Conservation (phyloP, 2,113 vertebrate species). For the Tachycineta bicolor region DNA sequence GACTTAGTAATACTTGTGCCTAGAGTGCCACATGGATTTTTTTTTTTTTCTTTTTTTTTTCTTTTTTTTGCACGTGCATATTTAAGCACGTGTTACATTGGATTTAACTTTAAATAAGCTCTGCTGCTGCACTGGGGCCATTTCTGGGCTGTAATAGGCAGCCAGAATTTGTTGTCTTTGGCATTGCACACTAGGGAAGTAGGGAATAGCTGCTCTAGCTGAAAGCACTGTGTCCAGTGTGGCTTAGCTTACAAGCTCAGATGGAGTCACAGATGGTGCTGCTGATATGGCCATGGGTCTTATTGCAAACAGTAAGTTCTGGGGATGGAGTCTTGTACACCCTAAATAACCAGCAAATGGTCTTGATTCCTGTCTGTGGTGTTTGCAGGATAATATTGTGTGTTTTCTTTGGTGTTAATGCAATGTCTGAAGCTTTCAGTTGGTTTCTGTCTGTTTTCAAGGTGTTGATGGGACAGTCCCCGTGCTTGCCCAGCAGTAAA, state of each 20-base stretch:
- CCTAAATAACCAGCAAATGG: neutral
- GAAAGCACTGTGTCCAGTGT: neutral
- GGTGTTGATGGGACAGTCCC: neutral
- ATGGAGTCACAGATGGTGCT: slow-evolving; percentile 19
- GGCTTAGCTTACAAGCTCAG: neutral
- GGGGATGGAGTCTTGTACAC: neutral
- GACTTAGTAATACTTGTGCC: neutral
- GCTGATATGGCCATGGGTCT: neutral
- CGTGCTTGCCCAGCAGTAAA: neutral
- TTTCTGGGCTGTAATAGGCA: neutral
- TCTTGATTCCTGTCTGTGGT: neutral
- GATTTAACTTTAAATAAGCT: neutral
- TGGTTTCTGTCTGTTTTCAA: neutral
- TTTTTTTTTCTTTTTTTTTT: neutral
- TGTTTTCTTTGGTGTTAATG: neutral
- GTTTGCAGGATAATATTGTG: neutral
- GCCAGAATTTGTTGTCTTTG: neutral
- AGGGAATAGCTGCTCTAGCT: neutral
- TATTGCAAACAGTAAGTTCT: accelerated
- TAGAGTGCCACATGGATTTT: neutral
- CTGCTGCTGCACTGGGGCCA: neutral
- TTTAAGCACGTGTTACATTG: neutral
- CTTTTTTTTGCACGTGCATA: neutral
- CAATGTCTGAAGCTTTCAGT: neutral
- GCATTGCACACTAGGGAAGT: neutral